Conservation (phyloP, 2,888 invertebrate genomes). For the Sinopyrophorus schimmeli region DNA sequence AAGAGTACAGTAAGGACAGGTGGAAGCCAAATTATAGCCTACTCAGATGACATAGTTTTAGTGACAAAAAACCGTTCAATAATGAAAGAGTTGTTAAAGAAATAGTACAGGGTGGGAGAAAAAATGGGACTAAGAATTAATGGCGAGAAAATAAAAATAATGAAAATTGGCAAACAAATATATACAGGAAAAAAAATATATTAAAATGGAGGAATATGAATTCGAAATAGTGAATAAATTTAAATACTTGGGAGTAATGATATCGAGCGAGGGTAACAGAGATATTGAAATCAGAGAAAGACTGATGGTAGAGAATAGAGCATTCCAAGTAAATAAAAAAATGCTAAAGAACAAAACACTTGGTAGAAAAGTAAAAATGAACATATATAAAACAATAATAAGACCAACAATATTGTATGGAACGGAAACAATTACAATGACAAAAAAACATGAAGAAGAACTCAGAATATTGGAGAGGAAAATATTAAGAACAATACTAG, state of each 20-base stretch:
- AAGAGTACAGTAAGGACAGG: slow-evolving; percentile 2
- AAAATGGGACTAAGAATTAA: slow-evolving; percentile 11
- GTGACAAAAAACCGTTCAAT: not conserved
- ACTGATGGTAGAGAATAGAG: slow-evolving; percentile 5
- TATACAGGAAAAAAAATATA: not conserved
- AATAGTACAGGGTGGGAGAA: slow-evolving; percentile 8
- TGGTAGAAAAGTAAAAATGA: slow-evolving; percentile 3
- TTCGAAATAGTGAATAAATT: slow-evolving; percentile 14
- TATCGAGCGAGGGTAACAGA: slow-evolving; percentile 1
- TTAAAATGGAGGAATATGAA: slow-evolving; percentile 7
- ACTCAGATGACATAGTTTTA: not conserved
- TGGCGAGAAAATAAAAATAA: slow-evolving; percentile 5
- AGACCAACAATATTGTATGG: slow-evolving; percentile 7
- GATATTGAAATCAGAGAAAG: slow-evolving; percentile 1
- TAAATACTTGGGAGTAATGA: slow-evolving; percentile 6
- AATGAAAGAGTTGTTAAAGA: slow-evolving; percentile 1
- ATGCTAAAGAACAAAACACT: not conserved
- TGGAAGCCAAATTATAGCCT: not conserved
- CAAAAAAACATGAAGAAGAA: slow-evolving; percentile 1
- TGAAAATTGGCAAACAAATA: slow-evolving; percentile 1
- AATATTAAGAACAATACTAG: not conserved
- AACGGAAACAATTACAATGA: slow-evolving; percentile 3
- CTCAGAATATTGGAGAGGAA: slow-evolving; percentile 4
- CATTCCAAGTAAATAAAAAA: slow-evolving; percentile 2
- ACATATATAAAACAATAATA: slow-evolving; percentile 7